Percentiles rank a stretch among this genome's conserved stretches.
These are phyloP conservation scores for Brachionus koreanus DNA, from an alignment of 1,140 invertebrate species.

Conservation along the genomic window DNA sequence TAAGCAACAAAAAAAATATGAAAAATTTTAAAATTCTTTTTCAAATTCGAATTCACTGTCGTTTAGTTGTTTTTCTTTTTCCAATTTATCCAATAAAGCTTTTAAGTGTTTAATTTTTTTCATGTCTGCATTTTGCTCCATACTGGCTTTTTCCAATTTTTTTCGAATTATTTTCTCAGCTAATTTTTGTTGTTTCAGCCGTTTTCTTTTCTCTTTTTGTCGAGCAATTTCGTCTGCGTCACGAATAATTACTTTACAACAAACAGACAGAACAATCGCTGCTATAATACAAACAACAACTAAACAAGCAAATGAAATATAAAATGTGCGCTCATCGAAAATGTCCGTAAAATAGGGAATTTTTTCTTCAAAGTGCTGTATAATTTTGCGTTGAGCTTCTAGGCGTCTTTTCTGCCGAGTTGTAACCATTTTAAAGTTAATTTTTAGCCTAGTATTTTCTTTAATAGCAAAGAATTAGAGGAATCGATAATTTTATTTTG, in stretches of 20 bases:
- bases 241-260: constrained; percentile 12
- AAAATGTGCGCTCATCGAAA: constrained; percentile 43
- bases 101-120: constrained; percentile 32
- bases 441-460: not conserved
- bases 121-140: constrained; percentile 9
- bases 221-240: constrained; percentile 31
- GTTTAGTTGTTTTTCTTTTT: constrained; percentile 6
- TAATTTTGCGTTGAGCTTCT: constrained; percentile 37
- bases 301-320: constrained; percentile 20
- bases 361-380: constrained; percentile 39
- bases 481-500: not conserved
- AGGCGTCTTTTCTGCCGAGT: constrained; percentile 29
- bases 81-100: constrained; percentile 27
- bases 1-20: not conserved
- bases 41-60: constrained; percentile 9
- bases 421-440: not conserved
- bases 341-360: constrained; percentile 41
- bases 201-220: constrained; percentile 39
- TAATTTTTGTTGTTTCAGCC: constrained; percentile 15
- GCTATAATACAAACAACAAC: constrained; percentile 20
- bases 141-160: constrained; percentile 2
- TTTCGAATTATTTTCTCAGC: constrained; percentile 40
- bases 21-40: constrained; percentile 11
- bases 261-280: constrained; percentile 33
- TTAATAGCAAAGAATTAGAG: not conserved